These are phyloP conservation scores for Sula dactylatra DNA, from an alignment of 2,113 vertebrate genomes.

Conservation along the genomic window DNA sequence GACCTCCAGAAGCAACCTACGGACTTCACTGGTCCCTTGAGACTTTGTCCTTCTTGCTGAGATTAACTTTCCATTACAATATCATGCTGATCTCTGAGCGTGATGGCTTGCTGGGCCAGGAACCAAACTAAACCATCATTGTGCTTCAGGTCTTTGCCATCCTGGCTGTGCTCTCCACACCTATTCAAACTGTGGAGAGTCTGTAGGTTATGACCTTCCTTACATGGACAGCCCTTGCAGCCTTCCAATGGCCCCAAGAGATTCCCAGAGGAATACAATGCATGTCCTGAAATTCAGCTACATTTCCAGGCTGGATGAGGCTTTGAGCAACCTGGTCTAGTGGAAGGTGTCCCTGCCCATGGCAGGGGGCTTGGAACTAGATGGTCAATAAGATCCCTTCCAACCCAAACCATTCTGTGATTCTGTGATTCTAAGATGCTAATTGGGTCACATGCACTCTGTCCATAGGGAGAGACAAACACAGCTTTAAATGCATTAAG, in stretches of 20 bases:
- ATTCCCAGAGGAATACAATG: neutral
- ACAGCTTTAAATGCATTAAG: neutral
- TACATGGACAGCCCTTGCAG: no score
- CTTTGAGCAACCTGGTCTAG: neutral
- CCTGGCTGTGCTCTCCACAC: neutral
- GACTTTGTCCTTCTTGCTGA: neutral
- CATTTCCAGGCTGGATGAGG: neutral
- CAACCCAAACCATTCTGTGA: neutral
- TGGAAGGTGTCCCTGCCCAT: neutral
- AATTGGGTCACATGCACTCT: fast-evolving
- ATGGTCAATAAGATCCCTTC: neutral
- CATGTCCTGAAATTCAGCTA: neutral
- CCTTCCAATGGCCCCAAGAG: neutral
- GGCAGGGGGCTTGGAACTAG: neutral
- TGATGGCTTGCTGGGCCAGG: neutral
- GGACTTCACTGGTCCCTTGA: neutral
- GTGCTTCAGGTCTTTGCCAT: neutral
- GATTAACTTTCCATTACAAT: neutral
- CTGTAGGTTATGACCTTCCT: neutral
- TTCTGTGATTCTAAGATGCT: neutral
- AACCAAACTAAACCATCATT: neutral
- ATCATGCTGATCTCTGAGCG: fast-evolving
- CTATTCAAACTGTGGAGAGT: neutral
- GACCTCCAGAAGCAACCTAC: neutral
- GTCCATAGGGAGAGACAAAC: neutral